phyloP scores from a whole-genome alignment of 2,888 invertebrate species.

The Lepeophtheirus nordmannii region DNA sequence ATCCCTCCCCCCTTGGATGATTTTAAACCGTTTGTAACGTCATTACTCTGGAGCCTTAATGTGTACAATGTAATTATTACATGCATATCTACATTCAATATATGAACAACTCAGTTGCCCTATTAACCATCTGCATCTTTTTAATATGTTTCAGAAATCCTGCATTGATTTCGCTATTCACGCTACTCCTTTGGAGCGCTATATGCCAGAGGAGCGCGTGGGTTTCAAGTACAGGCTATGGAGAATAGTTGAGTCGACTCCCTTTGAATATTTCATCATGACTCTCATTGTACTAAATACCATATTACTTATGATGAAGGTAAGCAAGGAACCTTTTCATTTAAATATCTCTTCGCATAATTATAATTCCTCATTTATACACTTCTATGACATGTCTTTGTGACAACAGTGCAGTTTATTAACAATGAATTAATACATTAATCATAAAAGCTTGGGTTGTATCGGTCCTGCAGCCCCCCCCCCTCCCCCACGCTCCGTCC shows the following conservation, averaged over 20 bases:
- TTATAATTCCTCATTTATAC: background rate
- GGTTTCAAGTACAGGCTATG: slow-evolving; percentile 98
- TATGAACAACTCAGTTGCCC: too few species aligned
- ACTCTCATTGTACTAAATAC: slow-evolving; percentile 98
- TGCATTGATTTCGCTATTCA: slow-evolving; percentile 99
- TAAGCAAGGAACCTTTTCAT: slow-evolving; percentile 41
- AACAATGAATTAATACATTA: too few species aligned
- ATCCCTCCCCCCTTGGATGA: too few species aligned
- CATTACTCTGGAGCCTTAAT: too few species aligned
- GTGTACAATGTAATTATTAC: too few species aligned
- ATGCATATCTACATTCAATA: too few species aligned
- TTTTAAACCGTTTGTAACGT: too few species aligned
- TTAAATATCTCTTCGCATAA: background rate
- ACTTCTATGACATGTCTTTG: too few species aligned
- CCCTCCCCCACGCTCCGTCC: too few species aligned
- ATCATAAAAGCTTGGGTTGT: too few species aligned
- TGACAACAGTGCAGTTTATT: too few species aligned
- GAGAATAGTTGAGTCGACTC: slow-evolving; percentile 94
- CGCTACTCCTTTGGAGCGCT: slow-evolving; percentile 90
- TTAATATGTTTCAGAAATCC: slow-evolving; percentile 67
- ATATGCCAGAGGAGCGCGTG: slow-evolving; percentile 95
- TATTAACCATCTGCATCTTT: background rate
- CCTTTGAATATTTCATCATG: slow-evolving; percentile 99
- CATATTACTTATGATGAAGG: slow-evolving; percentile 99
- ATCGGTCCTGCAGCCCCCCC: too few species aligned